Evolutionary conservation across 1,140 invertebrate species (phyloP), one percentile per base, ranked within the genome.

Genomic region (Lordiphosa collinella): DNA sequence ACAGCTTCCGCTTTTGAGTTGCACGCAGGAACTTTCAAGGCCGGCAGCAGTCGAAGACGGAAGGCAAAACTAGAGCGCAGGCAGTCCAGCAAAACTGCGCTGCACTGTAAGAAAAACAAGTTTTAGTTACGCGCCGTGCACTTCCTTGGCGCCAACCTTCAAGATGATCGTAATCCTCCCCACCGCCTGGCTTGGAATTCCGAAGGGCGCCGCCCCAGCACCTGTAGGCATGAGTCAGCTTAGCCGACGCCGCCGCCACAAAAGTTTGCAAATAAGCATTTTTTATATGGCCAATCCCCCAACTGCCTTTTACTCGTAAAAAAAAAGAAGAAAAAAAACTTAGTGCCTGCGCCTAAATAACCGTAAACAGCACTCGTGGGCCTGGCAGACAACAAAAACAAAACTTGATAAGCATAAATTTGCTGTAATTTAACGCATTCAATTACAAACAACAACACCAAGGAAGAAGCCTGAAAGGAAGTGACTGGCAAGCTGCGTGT

Each of bases 261-360:
- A 82, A 82, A 82, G 72, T 82, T 82, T 82, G 40, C 78, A 82
- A 82, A 82, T 82, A 82, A 82, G 76, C 80, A 84, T 82, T 76
- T 82, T 82, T 82, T 82, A 82, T 84, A 66, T 54, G 52, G 67
- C 67, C 62, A 78, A 78, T 78, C 47, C 67, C 31, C 37, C 49
- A 34, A 43, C 48, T 13, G 8, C 44, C 36, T 13, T 16, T 29
- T 35, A 46, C 68, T 62, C 62, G 57, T 72, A 69, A 68, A 68
- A 56, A 65, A 48, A 50, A 37, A 41, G 53, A 63, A 52, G 56
- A 64, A 59, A 54, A 54, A 49, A 69, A 80, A 82, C 76, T 82
- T 82, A 84, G 62, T 76, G 61, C 71, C 70, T 72, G 61, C 72
- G 78, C 76, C 76, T 82, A 82, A 82, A 84, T 84, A 84, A 82